phyloP scores from a whole-genome alignment of 1,140 invertebrate species.

The Achroia grisella region DNA sequence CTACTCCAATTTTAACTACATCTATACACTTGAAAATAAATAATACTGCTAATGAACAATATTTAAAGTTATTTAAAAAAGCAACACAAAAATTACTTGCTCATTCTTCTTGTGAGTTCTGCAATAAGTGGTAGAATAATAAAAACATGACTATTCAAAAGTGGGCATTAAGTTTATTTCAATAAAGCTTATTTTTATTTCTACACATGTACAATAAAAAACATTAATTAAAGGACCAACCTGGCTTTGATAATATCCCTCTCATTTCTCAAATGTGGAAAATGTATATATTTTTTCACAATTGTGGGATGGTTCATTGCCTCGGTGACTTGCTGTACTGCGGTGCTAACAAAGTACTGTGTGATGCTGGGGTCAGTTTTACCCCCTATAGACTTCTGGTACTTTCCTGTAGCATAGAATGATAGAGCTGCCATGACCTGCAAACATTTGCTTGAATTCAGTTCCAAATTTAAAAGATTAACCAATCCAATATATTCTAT shows the following conservation, averaged over 20 bases:
- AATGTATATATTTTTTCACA: slow-evolving; percentile 62
- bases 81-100: too few species aligned
- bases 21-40: too few species aligned
- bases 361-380: slow-evolving; percentile 51
- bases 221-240: slow-evolving; percentile 34
- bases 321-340: slow-evolving; percentile 54
- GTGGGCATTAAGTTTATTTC: too few species aligned
- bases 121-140: too few species aligned
- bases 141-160: too few species aligned
- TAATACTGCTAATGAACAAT: too few species aligned
- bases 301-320: slow-evolving; percentile 51
- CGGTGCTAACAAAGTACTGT: slow-evolving; percentile 54
- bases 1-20: too few species aligned
- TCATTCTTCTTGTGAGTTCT: too few species aligned
- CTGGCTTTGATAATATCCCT: slow-evolving; percentile 52
- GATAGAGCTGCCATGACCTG: slow-evolving; percentile 55
- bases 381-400: slow-evolving; percentile 47
- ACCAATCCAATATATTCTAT: too few species aligned
- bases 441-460: too few species aligned
- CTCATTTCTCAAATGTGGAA: slow-evolving; percentile 54
- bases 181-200: neutral
- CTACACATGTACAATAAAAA: neutral
- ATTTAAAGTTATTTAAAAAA: too few species aligned
- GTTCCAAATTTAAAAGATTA: too few species aligned
- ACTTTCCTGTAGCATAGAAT: slow-evolving; percentile 58